These are phyloP conservation scores for Quadriops clusia DNA, from an alignment of 2,888 invertebrate species.

Conservation along the genomic window DNA sequence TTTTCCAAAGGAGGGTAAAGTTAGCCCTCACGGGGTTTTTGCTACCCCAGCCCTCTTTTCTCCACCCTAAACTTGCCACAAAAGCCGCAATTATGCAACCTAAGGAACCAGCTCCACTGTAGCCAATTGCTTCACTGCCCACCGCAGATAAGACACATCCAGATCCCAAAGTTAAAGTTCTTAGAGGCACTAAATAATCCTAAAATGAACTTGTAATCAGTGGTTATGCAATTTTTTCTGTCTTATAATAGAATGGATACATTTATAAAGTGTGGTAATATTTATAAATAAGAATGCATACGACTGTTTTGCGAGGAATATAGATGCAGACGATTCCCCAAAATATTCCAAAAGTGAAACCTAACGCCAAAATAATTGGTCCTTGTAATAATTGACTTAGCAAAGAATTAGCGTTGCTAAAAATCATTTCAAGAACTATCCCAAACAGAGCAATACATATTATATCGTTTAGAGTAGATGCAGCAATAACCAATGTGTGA, in stretches of 20 bases:
- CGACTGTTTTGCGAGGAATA: slow-evolving; percentile 44
- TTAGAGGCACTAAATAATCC: slow-evolving; percentile 33
- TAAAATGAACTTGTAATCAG: too few relatives aligned
- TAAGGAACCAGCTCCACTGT: slow-evolving; percentile 51
- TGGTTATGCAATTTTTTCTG: too few relatives aligned
- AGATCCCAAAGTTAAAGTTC: slow-evolving; percentile 43
- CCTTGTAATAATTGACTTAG: slow-evolving; percentile 40
- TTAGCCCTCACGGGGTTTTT: slow-evolving; percentile 41
- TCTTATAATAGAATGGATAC: too few relatives aligned
- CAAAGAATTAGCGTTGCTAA: too few relatives aligned
- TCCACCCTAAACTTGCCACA: slow-evolving; percentile 42
- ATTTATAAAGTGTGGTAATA: too few relatives aligned
- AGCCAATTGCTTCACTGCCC: slow-evolving; percentile 45
- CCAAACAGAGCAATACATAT: too few relatives aligned
- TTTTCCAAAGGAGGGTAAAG: slow-evolving; percentile 51
- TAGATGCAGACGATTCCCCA: slow-evolving; percentile 47
- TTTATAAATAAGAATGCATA: too few relatives aligned
- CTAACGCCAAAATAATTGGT: slow-evolving; percentile 48
- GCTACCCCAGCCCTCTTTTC: slow-evolving; percentile 25
- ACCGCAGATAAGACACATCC: slow-evolving; percentile 51
- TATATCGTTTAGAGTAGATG: too few relatives aligned
- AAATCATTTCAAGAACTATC: too few relatives aligned
- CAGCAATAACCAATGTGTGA: slow-evolving; percentile 57
- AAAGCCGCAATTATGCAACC: slow-evolving; percentile 43
- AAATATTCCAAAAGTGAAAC: slow-evolving; percentile 45